Evolutionary conservation across 2,888 invertebrate genomes (phyloP).

Genomic region (Melikaiella ostensackeni): DNA sequence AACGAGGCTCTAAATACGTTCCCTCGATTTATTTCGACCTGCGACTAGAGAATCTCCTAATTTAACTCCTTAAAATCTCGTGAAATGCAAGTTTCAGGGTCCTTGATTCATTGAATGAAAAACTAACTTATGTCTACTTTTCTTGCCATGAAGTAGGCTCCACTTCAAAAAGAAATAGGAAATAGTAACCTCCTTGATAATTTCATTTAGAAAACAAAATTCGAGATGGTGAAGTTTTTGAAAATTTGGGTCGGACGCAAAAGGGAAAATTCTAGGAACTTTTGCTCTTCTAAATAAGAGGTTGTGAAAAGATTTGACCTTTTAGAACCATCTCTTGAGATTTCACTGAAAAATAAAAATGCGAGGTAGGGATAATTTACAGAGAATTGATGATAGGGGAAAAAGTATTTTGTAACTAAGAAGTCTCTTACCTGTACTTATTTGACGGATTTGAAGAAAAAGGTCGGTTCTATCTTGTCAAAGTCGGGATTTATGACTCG

Average conservation of each 20-base stretch:
- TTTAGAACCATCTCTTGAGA: neutral
- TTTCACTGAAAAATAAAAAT: neutral
- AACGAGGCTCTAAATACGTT: constrained; percentile 49
- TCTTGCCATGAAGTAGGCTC: neutral
- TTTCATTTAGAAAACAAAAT: neutral
- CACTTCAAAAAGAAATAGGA: neutral
- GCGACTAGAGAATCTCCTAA: constrained; percentile 43
- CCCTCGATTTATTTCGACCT: constrained; percentile 44
- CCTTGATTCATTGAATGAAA: neutral
- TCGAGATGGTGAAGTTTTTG: neutral
- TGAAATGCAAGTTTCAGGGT: constrained; percentile 5
- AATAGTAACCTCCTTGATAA: neutral
- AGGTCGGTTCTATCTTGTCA: neutral
- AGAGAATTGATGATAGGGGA: neutral
- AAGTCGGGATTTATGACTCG: neutral
- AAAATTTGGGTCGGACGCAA: neutral
- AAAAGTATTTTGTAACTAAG: neutral
- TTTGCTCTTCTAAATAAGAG: neutral
- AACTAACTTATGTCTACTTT: neutral
- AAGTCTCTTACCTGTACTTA: neutral
- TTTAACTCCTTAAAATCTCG: neutral
- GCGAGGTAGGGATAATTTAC: neutral
- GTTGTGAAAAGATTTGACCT: neutral
- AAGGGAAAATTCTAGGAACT: neutral
- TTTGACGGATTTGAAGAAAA: neutral